These are phyloP conservation scores for Oncorhynchus masou DNA, from an alignment of 2,113 vertebrate genomes.

Conservation along the genomic window DNA sequence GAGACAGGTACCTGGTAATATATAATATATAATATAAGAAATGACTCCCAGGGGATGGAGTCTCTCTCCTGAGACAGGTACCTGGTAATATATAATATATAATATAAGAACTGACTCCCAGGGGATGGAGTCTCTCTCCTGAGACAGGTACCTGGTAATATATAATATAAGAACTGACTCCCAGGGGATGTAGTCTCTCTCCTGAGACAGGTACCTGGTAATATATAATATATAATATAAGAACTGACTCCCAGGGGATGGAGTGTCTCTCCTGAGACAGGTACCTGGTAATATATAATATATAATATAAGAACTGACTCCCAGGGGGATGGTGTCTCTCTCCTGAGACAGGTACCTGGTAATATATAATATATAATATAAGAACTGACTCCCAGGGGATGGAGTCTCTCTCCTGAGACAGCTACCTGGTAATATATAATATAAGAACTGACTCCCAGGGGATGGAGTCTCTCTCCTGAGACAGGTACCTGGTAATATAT, in stretches of 20 bases:
- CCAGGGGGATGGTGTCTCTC: conserved; percentile 80
- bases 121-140: conserved; percentile 67
- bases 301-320: too few species aligned
- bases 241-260: conserved; percentile 85
- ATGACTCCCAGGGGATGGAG: conserved; percentile 90
- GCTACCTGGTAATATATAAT: conserved; percentile 66
- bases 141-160: conserved; percentile 22
- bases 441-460: conserved; percentile 83
- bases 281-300: conserved; percentile 23
- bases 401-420: conserved; percentile 73
- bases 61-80: conserved; percentile 74
- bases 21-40: too few species aligned
- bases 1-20: conserved; percentile 72
- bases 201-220: conserved; percentile 75
- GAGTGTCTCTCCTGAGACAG: too few species aligned
- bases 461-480: conserved; percentile 48
- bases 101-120: conserved; percentile 78
- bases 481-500: conserved; percentile 23
- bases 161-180: too few species aligned
- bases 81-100: conserved; percentile 44
- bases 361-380: too few species aligned
- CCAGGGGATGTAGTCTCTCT: conserved; percentile 83
- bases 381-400: too few species aligned
- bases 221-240: conserved; percentile 44
- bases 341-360: conserved; percentile 77